phyloP scores from a whole-genome alignment of 2,113 vertebrate genomes.

The Brachypteracias leptosomus region DNA sequence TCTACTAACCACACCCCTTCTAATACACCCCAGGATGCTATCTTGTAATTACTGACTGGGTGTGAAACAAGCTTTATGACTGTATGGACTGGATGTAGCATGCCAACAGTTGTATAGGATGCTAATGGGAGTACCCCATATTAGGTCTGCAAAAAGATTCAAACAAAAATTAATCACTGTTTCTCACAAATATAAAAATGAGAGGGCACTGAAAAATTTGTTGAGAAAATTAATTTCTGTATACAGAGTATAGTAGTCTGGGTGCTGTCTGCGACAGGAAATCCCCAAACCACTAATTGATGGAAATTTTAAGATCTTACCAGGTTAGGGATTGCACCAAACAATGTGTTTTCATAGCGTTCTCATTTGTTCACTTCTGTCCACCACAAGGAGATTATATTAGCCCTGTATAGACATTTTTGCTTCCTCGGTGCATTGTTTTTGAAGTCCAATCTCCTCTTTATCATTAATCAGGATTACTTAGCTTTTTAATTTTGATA shows the following conservation, averaged over 20 bases:
- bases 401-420: background rate
- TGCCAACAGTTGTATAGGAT: background rate
- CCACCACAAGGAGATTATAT: background rate
- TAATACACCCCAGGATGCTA: too few species aligned
- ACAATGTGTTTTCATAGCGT: background rate
- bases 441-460: background rate
- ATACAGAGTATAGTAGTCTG: background rate
- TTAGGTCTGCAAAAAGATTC: background rate
- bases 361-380: background rate
- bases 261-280: background rate
- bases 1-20: too few species aligned
- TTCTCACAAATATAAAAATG: background rate
- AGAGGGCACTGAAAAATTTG: background rate
- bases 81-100: background rate
- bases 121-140: background rate
- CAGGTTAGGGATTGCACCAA: background rate
- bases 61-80: background rate
- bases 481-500: background rate
- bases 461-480: background rate
- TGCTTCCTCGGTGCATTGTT: background rate
- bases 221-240: background rate
- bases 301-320: background rate
- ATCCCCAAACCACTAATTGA: background rate
- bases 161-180: background rate
- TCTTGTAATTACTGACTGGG: background rate